Percentiles rank a stretch among this genome's conserved stretches.
Conservation (phyloP, 35 echinoderm and acorn worm genomes). For the Acanthaster planci region DNA sequence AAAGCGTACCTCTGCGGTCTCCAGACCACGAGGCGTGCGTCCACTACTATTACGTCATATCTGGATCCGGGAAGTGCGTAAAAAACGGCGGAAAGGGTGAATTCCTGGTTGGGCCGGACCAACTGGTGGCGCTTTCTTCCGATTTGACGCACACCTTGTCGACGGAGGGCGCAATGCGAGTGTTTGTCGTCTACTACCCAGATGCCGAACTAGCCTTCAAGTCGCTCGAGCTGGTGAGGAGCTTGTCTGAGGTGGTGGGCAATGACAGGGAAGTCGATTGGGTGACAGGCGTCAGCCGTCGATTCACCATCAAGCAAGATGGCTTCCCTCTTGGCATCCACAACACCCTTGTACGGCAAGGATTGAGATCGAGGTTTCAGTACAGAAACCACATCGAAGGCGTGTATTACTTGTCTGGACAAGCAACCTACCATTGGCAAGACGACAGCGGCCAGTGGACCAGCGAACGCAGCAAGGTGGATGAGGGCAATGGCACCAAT, state of each 20-base stretch:
- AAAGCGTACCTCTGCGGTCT: no score
- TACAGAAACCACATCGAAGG: conserved; percentile 19
- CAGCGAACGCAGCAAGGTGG: background rate
- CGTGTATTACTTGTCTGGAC: background rate
- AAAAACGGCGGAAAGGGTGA: no score
- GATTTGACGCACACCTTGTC: background rate
- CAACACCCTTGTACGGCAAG: background rate
- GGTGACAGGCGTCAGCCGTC: conserved; percentile 13
- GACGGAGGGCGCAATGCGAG: background rate
- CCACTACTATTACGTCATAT: no score
- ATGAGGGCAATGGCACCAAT: background rate
- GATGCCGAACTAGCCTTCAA: background rate
- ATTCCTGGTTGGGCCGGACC: no score
- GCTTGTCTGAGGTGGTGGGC: background rate
- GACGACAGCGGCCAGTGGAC: conserved; percentile 8
- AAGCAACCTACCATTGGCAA: background rate
- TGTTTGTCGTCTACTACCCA: conserved; percentile 31
- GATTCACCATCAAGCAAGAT: conserved; percentile 7
- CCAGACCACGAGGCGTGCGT: no score
- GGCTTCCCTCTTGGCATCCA: conserved; percentile 3
- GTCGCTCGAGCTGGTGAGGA: background rate
- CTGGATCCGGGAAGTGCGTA: no score
- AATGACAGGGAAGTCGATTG: conserved; percentile 32
- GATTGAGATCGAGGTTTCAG: background rate
- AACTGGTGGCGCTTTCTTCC: conserved; percentile 2